Conservation (phyloP, 1,140 invertebrate species). For the Diuraphis noxia region DNA sequence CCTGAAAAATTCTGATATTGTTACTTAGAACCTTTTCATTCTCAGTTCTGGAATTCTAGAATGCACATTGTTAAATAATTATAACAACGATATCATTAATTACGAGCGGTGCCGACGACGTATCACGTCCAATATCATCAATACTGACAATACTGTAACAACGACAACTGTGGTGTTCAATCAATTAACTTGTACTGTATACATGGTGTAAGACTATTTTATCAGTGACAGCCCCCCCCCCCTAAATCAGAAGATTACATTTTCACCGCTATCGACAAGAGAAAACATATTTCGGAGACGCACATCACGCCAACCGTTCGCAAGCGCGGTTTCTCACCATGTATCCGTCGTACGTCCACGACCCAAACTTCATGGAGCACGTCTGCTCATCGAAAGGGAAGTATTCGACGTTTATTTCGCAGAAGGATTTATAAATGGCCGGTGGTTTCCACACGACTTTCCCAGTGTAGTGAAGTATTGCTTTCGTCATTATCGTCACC, state of each 20-base stretch:
- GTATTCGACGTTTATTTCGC: conserved; percentile 95
- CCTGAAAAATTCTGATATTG: too few relatives aligned
- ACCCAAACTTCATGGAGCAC: conserved; percentile 97
- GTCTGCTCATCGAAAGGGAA: conserved; percentile 96
- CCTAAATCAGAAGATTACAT: conserved; percentile 28
- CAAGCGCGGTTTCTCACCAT: conserved; percentile 66
- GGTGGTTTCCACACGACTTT: conserved; percentile 96
- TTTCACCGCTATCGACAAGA: conserved; percentile 13
- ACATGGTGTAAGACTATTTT: not conserved
- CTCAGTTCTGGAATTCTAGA: too few relatives aligned
- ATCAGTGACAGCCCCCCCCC: not conserved
- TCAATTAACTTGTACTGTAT: not conserved
- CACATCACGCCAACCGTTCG: not conserved
- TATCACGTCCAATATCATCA: not conserved
- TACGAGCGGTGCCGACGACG: not conserved
- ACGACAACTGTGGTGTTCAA: not conserved
- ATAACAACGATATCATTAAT: not conserved
- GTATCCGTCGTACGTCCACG: conserved; percentile 91
- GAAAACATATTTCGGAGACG: not conserved
- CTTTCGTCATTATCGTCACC: conserved; percentile 96
- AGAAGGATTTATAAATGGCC: conserved; percentile 97
- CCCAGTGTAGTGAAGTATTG: conserved; percentile 87
- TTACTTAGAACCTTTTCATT: too few relatives aligned
- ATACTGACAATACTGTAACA: too few relatives aligned
- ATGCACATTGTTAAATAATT: not conserved